phyloP scores from a whole-genome alignment of 2,888 invertebrate species.

The Hirtodrosophila trivittata region DNA sequence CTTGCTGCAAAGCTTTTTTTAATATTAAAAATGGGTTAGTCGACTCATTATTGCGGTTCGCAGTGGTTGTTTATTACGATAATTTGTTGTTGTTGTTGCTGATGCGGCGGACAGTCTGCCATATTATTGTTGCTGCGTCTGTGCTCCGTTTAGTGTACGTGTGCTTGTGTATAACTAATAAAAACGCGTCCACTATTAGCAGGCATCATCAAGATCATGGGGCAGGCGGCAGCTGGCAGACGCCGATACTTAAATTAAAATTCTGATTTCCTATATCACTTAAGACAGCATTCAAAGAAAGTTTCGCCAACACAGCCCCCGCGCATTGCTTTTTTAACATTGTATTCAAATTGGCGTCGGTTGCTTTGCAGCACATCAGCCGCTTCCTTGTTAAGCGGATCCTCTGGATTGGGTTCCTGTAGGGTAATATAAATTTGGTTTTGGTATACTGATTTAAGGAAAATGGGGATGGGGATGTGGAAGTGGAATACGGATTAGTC shows the following conservation, averaged over 20 bases:
- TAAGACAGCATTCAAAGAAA: constrained; percentile 98
- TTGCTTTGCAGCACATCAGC: constrained; percentile 98
- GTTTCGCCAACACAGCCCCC: constrained; percentile 97
- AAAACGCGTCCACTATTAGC: constrained; percentile 81
- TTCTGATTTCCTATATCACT: constrained; percentile 88
- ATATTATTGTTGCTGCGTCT: constrained; percentile 5
- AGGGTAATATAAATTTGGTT: constrained; percentile 28
- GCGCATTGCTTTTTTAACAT: constrained; percentile 97
- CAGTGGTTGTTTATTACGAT: constrained; percentile 64
- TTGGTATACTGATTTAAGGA: too few relatives aligned
- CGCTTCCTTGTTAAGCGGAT: constrained; percentile 98
- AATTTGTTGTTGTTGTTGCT: constrained; percentile 55
- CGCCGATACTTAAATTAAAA: constrained; percentile 83
- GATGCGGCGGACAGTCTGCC: constrained; percentile 1
- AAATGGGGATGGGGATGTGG: too few relatives aligned
- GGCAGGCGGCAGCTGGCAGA: constrained; percentile 76
- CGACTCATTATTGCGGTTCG: constrained; percentile 40
- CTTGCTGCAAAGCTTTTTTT: constrained; percentile 2
- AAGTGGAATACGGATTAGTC: too few relatives aligned
- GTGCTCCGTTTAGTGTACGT: constrained; percentile 45
- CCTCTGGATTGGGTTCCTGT: constrained; percentile 99
- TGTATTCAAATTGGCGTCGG: constrained; percentile 96
- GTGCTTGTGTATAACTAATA: constrained; percentile 76
- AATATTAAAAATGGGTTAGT: constrained; percentile 49
- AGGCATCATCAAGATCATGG: constrained; percentile 62